Evolutionary conservation across 2,113 vertebrate species (phyloP).

Genomic region (Hydropotes inermis): DNA sequence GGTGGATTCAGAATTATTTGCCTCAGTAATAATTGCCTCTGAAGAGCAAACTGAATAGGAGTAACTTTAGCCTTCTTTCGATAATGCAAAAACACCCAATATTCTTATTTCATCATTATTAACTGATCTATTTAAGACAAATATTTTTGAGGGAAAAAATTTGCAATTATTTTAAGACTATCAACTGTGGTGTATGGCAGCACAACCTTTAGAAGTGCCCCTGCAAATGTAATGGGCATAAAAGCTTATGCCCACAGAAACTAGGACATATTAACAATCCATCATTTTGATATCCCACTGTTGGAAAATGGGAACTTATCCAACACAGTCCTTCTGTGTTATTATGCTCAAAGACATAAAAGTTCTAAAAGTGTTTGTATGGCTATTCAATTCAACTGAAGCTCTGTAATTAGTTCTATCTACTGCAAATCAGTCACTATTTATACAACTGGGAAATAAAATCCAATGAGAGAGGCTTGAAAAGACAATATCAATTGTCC

Average conservation of each 20-base stretch:
- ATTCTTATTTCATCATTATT: not conserved
- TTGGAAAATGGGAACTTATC: constrained; percentile 4
- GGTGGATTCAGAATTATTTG: not conserved
- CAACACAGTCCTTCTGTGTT: not conserved
- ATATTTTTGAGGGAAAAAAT: not conserved
- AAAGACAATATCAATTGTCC: not conserved
- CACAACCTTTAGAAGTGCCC: not conserved
- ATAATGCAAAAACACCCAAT: not conserved
- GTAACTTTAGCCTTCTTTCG: not conserved
- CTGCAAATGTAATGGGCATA: not conserved
- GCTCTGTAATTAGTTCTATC: not conserved
- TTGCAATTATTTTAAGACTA: constrained; percentile 33
- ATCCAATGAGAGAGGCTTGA: not conserved
- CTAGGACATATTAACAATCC: not conserved
- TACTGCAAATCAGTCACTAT: not conserved
- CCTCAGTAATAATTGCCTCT: not conserved
- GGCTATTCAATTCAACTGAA: not conserved
- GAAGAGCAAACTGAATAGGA: not conserved
- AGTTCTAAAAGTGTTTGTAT: not conserved
- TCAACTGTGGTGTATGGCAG: not conserved
- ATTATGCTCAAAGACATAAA: not conserved
- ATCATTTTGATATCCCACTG: not conserved
- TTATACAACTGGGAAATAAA: constrained; percentile 24
- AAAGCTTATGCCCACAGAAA: not conserved
- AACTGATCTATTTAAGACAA: not conserved